phyloP scores from a whole-genome alignment of 2,888 invertebrate species.

The Machimus rusticus region DNA sequence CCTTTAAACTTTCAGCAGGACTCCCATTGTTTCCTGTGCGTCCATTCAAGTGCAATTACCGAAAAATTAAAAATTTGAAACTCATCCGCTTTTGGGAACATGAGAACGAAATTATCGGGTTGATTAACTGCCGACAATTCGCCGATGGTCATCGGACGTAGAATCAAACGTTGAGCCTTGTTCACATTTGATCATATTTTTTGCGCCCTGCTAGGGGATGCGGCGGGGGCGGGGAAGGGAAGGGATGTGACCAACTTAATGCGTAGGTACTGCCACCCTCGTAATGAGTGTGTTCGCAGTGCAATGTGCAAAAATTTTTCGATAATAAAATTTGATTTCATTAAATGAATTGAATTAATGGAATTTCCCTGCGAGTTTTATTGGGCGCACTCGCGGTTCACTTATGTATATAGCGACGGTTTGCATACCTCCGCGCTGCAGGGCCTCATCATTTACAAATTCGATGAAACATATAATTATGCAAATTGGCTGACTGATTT shows the following conservation, averaged over 20 bases:
- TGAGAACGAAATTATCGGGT: conserved; percentile 14
- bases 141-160: not conserved
- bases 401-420: not conserved
- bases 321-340: conserved; percentile 34
- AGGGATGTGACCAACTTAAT: not conserved
- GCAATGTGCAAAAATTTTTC: not conserved
- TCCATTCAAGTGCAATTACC: conserved; percentile 26
- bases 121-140: conserved; percentile 29
- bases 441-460: conserved; percentile 12
- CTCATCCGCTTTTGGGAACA: conserved; percentile 26
- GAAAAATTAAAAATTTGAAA: conserved; percentile 22
- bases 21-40: not conserved
- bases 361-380: not conserved
- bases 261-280: not conserved
- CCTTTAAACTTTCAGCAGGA: conserved; percentile 5
- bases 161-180: not conserved
- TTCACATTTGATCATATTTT: conserved; percentile 10
- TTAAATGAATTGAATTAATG: conserved; percentile 36
- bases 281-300: conserved; percentile 18
- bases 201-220: not conserved
- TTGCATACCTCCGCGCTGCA: not conserved
- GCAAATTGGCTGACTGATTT: conserved; percentile 30
- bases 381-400: not conserved
- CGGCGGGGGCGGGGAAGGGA: too few relatives aligned
- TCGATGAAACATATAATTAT: conserved; percentile 33